These are phyloP conservation scores for Trachemys scripta DNA, from an alignment of 2,113 vertebrate genomes.

Conservation along the genomic window DNA sequence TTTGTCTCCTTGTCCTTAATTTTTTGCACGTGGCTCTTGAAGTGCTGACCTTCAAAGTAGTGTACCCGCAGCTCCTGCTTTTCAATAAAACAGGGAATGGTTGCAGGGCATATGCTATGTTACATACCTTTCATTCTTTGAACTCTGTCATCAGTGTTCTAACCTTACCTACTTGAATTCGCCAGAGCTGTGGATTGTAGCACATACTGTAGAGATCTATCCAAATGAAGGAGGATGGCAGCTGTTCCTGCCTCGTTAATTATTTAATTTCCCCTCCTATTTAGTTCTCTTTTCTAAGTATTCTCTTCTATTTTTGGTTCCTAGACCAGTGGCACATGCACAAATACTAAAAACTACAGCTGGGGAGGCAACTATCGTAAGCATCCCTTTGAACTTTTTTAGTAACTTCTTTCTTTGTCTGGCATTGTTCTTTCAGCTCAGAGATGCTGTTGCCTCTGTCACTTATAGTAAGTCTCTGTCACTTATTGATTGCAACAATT, in stretches of 20 bases:
- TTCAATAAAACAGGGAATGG: constrained; percentile 60
- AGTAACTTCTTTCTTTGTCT: constrained; percentile 15
- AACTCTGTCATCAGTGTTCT: constrained; percentile 57
- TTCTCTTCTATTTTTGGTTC: constrained; percentile 29
- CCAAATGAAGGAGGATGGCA: constrained; percentile 54
- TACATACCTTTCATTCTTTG: constrained; percentile 48
- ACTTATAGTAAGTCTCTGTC: not conserved
- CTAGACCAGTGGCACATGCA: constrained; percentile 37
- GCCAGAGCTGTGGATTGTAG: constrained; percentile 63
- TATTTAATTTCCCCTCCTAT: constrained; percentile 59
- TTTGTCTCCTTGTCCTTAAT: not conserved
- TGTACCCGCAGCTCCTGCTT: constrained; percentile 31
- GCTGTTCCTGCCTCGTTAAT: constrained; percentile 65
- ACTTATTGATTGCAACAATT: constrained; percentile 12
- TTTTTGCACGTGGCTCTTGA: not conserved
- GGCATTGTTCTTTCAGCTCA: constrained; percentile 30
- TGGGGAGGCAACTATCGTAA: constrained; percentile 41
- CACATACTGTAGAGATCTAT: constrained; percentile 36
- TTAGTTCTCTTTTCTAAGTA: constrained; percentile 10
- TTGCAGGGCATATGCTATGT: constrained; percentile 46
- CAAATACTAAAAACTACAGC: constrained; percentile 5
- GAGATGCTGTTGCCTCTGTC: not conserved
- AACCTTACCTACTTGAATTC: constrained; percentile 52
- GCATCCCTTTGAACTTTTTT: constrained; percentile 36
- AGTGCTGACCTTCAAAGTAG: constrained; percentile 68